Conservation (phyloP, 1,140 invertebrate genomes). For the Nylanderia fulva region DNA sequence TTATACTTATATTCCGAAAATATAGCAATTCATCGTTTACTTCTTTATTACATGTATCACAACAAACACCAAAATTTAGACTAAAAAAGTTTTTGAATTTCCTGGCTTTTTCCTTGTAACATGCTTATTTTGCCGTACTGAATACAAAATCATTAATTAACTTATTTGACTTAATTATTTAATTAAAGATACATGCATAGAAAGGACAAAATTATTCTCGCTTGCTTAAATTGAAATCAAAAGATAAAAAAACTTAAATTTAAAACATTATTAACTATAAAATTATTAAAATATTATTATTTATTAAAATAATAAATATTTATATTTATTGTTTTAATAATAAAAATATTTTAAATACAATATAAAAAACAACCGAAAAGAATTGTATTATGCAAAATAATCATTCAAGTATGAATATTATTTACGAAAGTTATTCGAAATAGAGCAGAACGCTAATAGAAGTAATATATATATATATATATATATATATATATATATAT, state of each 20-base stretch:
- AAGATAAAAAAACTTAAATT: too few relatives aligned
- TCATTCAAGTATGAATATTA: not conserved
- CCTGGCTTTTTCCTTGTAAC: not conserved
- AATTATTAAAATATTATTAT: slow-evolving; percentile 7
- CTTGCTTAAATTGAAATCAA: too few relatives aligned
- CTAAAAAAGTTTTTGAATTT: not conserved
- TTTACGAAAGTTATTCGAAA: slow-evolving; percentile 3
- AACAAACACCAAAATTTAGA: not conserved
- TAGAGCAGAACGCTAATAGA: not conserved
- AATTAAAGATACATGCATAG: not conserved
- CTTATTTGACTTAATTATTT: slow-evolving; percentile 17
- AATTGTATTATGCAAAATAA: not conserved
- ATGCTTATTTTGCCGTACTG: not conserved
- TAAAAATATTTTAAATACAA: too few relatives aligned
- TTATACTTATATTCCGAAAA: too few relatives aligned
- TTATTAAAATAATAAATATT: not conserved
- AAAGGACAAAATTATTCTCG: not conserved
- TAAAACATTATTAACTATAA: not conserved
- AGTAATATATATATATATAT: too few relatives aligned
- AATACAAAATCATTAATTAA: not conserved
- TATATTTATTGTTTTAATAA: too few relatives aligned
- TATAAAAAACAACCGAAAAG: not conserved
- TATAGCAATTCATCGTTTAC: too few relatives aligned
- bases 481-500: too few relatives aligned
- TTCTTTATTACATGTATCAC: too few relatives aligned